Conservation (phyloP, 92 coral and sea anemone genomes). For the Palythoa caribaeorum region DNA sequence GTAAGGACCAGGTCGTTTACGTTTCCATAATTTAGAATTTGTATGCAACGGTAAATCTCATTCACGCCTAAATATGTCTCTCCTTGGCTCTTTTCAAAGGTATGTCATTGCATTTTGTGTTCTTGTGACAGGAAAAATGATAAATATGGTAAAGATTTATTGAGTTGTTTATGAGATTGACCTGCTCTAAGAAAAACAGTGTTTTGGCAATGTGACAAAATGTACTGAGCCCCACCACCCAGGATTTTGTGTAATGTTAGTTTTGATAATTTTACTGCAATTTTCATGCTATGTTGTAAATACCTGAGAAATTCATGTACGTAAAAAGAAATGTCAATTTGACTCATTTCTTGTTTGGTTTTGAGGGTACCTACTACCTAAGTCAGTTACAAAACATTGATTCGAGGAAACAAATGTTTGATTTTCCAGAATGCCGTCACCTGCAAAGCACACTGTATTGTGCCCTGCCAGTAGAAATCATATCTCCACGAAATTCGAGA, state of each 20-base stretch:
- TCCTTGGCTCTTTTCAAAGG: slow-evolving; percentile 17
- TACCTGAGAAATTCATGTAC: background rate
- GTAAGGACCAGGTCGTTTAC: too few relatives aligned
- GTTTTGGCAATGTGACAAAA: slow-evolving; percentile 6
- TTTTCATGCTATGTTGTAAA: background rate
- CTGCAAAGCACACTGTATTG: too few relatives aligned
- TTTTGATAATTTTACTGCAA: background rate
- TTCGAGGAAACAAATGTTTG: too few relatives aligned
- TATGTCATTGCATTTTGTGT: slow-evolving; percentile 27
- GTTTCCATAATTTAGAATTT: too few relatives aligned
- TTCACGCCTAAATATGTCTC: background rate
- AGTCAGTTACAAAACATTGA: too few relatives aligned
- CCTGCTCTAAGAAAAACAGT: slow-evolving; percentile 17
- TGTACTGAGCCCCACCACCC: slow-evolving; percentile 8
- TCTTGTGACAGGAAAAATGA: background rate
- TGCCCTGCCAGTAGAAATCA: too few relatives aligned
- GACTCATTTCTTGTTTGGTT: too few relatives aligned
- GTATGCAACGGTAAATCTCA: too few relatives aligned
- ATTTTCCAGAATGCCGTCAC: too few relatives aligned
- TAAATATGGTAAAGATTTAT: slow-evolving; percentile 1
- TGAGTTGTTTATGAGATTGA: slow-evolving; percentile 30
- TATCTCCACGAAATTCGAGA: too few relatives aligned
- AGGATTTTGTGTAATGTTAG: slow-evolving; percentile 2
- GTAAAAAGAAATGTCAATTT: too few relatives aligned
- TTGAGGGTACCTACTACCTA: too few relatives aligned